These are phyloP conservation scores for Lymantria monacha DNA, from an alignment of 2,888 invertebrate species.

Conservation along the genomic window DNA sequence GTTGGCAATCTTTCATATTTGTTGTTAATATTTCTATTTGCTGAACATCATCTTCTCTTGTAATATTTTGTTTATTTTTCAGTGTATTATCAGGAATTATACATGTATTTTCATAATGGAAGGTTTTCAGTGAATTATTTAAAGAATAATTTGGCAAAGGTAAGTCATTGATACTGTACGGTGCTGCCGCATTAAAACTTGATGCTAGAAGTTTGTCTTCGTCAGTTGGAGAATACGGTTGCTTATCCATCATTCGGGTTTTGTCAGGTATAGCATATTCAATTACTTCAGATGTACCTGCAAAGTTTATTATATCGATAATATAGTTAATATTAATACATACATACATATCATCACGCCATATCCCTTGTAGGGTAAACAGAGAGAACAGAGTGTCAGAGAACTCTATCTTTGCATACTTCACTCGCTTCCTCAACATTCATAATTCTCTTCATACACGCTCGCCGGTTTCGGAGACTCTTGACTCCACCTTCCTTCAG, in stretches of 20 bases:
- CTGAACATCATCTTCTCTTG: constrained; percentile 72
- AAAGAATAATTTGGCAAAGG: constrained; percentile 84
- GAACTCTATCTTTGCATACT: no score
- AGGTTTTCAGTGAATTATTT: constrained; percentile 79
- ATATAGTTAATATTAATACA: background rate
- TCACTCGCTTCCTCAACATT: no score
- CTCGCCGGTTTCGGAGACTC: no score
- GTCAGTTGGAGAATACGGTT: constrained; percentile 76
- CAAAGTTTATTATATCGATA: constrained; percentile 37
- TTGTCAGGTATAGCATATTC: constrained; percentile 81
- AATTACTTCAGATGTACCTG: constrained; percentile 72
- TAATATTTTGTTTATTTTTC: constrained; percentile 70
- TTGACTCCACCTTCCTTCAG: no score
- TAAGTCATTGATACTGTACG: constrained; percentile 70
- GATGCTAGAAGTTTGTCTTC: constrained; percentile 77
- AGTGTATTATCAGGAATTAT: constrained; percentile 73
- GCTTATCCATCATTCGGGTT: constrained; percentile 68
- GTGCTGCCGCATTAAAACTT: constrained; percentile 61
- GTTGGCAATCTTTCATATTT: constrained; percentile 73
- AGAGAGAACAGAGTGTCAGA: no score
- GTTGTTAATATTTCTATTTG: constrained; percentile 73
- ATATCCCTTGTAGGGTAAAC: no score
- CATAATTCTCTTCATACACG: no score
- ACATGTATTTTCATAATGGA: constrained; percentile 76
- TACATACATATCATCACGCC: no score